Conservation (phyloP, 2,797 vertebrate genomes). For the Octomys mimax region DNA sequence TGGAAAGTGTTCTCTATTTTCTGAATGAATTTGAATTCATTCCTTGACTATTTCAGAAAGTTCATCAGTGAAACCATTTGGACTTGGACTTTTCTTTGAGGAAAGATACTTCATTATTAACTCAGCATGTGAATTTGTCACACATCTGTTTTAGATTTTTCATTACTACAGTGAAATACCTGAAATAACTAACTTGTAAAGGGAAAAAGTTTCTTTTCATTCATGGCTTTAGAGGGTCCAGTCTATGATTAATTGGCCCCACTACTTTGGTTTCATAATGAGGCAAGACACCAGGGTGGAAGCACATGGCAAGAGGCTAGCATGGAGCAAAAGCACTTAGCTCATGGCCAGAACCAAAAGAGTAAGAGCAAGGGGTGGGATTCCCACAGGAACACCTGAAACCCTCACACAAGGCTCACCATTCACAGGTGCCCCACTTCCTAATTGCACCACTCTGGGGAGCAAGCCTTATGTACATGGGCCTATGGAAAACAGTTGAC, state of each 20-base stretch:
- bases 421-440: background rate
- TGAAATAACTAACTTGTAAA: background rate
- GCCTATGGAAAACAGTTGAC: background rate
- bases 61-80: background rate
- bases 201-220: background rate
- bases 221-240: background rate
- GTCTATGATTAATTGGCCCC: background rate
- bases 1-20: background rate
- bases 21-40: slow-evolving; percentile 3
- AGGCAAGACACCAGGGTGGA: background rate
- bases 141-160: background rate
- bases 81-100: background rate
- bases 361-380: background rate
- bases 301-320: background rate
- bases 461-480: background rate
- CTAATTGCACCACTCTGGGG: background rate
- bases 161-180: background rate
- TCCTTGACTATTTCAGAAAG: slow-evolving; percentile 46
- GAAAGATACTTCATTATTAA: slow-evolving; percentile 31
- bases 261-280: too few species aligned
- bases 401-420: background rate
- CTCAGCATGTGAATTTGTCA: background rate
- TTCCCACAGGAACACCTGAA: too few species aligned
- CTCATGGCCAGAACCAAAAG: background rate
- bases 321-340: background rate